Conservation (phyloP, 2,797 vertebrate genomes). For the Propithecus perrieri region DNA sequence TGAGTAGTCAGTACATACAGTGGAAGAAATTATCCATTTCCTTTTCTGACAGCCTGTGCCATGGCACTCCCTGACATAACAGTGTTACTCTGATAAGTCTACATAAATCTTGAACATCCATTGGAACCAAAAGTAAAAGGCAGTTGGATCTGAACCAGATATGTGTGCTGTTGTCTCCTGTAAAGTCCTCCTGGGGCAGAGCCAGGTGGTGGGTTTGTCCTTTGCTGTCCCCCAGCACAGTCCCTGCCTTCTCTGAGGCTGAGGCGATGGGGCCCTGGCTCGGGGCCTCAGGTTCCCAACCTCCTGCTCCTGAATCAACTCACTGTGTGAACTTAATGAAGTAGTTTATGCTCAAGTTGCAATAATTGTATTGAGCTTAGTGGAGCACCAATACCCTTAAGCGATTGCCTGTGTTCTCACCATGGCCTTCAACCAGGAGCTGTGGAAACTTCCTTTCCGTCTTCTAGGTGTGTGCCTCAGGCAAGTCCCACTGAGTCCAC, state of each 20-base stretch:
- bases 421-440: background rate
- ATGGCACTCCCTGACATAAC: too few relatives aligned
- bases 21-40: background rate
- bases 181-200: background rate
- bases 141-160: background rate
- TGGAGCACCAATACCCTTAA: background rate
- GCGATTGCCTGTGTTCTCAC: background rate
- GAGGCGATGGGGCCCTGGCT: background rate
- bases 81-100: background rate
- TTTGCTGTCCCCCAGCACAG: background rate
- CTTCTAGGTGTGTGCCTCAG: background rate
- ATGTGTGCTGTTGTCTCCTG: background rate
- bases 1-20: background rate
- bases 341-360: background rate
- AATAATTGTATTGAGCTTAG: conserved; percentile 23
- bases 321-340: background rate
- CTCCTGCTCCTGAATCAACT: background rate
- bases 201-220: fast-evolving
- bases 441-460: background rate
- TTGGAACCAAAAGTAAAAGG: background rate
- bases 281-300: background rate
- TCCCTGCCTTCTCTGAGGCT: background rate
- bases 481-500: background rate
- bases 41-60: background rate
- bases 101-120: too few relatives aligned